Evolutionary conservation across 1,140 invertebrate species (phyloP), one percentile per base, ranked within the genome.

Genomic region (Papilio helenus): DNA sequence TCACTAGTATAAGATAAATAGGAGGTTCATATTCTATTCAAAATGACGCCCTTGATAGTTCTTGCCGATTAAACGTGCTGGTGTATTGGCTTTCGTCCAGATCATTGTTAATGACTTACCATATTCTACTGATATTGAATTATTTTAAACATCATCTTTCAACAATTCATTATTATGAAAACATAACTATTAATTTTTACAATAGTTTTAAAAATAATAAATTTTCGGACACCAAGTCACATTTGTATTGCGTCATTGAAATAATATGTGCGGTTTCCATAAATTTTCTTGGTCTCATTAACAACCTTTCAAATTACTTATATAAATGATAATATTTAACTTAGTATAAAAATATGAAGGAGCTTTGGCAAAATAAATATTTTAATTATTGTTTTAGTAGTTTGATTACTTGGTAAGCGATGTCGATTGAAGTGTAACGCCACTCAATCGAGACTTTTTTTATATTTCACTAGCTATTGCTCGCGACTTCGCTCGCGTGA

Each of bases 51-150:
- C 26, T 12, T 29, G 26, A 29, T 68, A 14, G 3, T 68, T 68
- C 23, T 68, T 29, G 61, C 14, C 26, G 61, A 29, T 68, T 68
- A 68, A 68, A 68, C 29, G 44, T 68, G 26, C 61, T 23, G 61
- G 61, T 68, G 23, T 68, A 29, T 68, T 68, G 61, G 61, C 61
- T 68, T 68, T 68, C 23, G 23, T 68, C 61, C 61, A 68, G 61
- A 68, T 26, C 61, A 68, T 68, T 68, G 61, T 68, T 68, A 68
- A 68, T 68, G 12, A 68, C 61, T 68, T 68, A 68, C 61, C 23
- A 68, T 68, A 68, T 68, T 68, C 23, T 68, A 68, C 61, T 29
- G 34, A 26, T 68, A 18, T 29, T 68, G 61, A 68, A 68, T 26
- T 68, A 68, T 68, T 68, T 68, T 14, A 68, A 68, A 68, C 61